Evolutionary conservation across 2,888 invertebrate genomes (phyloP).

Genomic region (Chrysolina oricalcia): DNA sequence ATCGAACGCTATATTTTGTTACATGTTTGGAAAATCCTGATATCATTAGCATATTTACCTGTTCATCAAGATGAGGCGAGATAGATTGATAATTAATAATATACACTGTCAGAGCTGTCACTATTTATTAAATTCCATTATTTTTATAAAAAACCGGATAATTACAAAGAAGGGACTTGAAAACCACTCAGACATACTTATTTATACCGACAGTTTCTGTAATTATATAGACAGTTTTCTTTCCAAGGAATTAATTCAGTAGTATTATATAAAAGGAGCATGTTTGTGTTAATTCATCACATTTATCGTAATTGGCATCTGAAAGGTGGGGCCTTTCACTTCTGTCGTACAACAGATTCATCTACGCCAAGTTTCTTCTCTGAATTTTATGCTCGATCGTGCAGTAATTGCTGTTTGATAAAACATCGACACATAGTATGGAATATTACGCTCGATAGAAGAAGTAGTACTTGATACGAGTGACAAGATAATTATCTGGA

Average conservation of each 20-base stretch:
- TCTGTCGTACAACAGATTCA: slow-evolving; percentile 26
- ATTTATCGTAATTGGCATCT: slow-evolving; percentile 33
- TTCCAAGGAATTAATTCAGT: slow-evolving; percentile 31
- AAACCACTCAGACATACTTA: slow-evolving; percentile 28
- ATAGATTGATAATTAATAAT: slow-evolving; percentile 33
- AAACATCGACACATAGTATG: not conserved
- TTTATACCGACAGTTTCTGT: slow-evolving; percentile 22
- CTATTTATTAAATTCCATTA: slow-evolving; percentile 36
- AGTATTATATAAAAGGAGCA: slow-evolving; percentile 25
- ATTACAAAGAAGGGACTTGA: slow-evolving; percentile 21
- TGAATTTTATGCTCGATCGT: not conserved
- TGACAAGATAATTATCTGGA: too few species aligned
- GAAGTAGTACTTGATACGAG: too few species aligned
- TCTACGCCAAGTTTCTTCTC: slow-evolving; percentile 17
- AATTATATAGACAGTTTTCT: slow-evolving; percentile 21
- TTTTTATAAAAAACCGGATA: slow-evolving; percentile 13
- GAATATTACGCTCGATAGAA: too few species aligned
- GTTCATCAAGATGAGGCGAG: slow-evolving; percentile 27
- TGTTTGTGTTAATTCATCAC: slow-evolving; percentile 34
- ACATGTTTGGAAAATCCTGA: slow-evolving; percentile 30
- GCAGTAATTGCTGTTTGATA: not conserved
- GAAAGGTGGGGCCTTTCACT: slow-evolving; percentile 32
- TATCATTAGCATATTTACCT: slow-evolving; percentile 33
- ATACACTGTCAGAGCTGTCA: slow-evolving; percentile 32
- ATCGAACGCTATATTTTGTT: slow-evolving; percentile 22